Conservation (phyloP, 2,113 vertebrate species). For the Sporophila hypoxantha region DNA sequence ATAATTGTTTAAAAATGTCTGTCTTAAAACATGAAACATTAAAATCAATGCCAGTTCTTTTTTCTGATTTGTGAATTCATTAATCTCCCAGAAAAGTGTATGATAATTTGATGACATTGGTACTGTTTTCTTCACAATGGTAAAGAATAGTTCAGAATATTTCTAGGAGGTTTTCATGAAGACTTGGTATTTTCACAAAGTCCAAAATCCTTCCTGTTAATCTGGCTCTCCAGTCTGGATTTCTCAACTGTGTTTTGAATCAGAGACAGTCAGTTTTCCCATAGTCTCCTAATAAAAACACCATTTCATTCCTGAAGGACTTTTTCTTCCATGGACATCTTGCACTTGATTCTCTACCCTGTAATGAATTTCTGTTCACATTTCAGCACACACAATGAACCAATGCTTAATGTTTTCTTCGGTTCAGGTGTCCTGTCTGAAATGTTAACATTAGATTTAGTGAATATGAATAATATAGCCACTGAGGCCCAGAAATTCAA, state of each 20-base stretch:
- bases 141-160: not conserved
- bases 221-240: not conserved
- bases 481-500: not conserved
- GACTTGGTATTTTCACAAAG: not conserved
- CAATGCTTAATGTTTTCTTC: not conserved
- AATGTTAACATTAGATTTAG: not conserved
- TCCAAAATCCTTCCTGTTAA: not conserved
- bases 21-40: not conserved
- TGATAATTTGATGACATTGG: not conserved
- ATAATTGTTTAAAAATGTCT: not conserved
- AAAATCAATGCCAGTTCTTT: not conserved
- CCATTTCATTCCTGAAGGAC: not conserved
- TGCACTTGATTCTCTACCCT: not conserved
- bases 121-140: not conserved
- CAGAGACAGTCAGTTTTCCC: not conserved
- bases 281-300: not conserved
- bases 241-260: not conserved
- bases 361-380: not conserved
- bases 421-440: not conserved
- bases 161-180: not conserved
- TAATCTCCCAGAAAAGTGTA: not conserved
- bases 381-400: not conserved
- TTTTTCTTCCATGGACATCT: not conserved
- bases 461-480: not conserved
- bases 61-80: not conserved